Base-by-base conservation (phyloP, 2,888 invertebrate genomes). In the Galerucella calmariensis region DNA sequence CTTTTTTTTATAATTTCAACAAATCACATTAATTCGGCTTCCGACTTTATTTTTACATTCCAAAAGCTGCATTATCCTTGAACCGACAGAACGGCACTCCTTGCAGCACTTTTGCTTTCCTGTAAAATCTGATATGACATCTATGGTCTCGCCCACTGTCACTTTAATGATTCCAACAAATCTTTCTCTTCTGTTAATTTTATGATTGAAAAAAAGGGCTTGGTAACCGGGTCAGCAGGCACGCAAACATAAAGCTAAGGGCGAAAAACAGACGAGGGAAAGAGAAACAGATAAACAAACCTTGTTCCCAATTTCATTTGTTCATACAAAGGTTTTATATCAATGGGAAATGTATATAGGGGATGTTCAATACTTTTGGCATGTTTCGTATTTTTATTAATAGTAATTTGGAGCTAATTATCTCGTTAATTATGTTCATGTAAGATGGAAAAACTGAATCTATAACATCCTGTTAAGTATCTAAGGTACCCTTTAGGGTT, bases 131-230 rank as follows among this genome's bases (percentile, higher is more conserved):
- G 72, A 72, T 72, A 66, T 27, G 58, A 72, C 53, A 53, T 46
- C 48, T 63, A 53, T 1, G 20, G 72, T 44, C 66, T 58, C 66
- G 41, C 72, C 72, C 72, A 72, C 66, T 67, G 72, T 72, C 72
- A 66, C 66, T 58, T 71, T 66, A 70, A 53, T 53, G 75, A 67
- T 75, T 69, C 59, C 61, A 75, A 76, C 75, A 71, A 78, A 76
- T 77, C 72, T 76, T 73, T 79, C 76, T 76, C 76, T 80, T 79
- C 77, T 76, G 70, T 75, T 78, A 80, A 77, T 80, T 80, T 79
- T 78, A 79, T 80, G 75, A 76, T 72, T 58, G 66, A 71, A 72
- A 71, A 35, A 35, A 35, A 74, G 75, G 75, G 75, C 67, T 75
- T 59, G 79, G 80, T 74, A 10, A 5, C 16, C 10, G n/a, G 74